These are phyloP conservation scores for Malurus cyaneus DNA, from an alignment of 2,113 vertebrate species.

Conservation along the genomic window DNA sequence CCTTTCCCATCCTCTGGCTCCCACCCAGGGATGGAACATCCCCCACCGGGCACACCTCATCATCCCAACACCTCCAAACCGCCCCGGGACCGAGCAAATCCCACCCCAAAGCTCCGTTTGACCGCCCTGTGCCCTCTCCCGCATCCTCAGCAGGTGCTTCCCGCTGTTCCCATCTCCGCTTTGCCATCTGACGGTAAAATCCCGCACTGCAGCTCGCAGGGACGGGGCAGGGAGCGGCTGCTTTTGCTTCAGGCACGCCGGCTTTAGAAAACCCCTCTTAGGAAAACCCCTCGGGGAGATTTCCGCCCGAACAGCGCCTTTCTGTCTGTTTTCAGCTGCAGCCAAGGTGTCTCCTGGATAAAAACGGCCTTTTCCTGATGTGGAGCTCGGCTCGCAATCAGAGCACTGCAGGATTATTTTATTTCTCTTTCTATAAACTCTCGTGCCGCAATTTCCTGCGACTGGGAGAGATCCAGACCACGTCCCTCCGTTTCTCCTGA, in stretches of 20 bases:
- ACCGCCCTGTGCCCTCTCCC: not conserved
- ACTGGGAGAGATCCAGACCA: not conserved
- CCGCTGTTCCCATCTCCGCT: not conserved
- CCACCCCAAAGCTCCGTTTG: not conserved
- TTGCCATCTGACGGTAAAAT: slow-evolving; percentile 42
- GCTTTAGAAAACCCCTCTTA: not conserved
- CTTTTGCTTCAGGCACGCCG: accelerated
- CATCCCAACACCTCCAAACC: not conserved
- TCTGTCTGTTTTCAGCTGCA: not conserved
- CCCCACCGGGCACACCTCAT: not conserved
- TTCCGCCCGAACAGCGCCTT: not conserved
- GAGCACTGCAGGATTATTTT: not conserved
- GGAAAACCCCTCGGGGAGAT: not conserved
- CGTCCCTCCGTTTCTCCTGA: not conserved
- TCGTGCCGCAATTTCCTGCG: not conserved
- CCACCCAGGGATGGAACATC: not conserved
- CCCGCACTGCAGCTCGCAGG: not conserved
- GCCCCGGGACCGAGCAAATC: not conserved
- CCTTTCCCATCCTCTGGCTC: not conserved
- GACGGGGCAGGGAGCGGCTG: accelerated
- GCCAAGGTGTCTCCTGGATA: not conserved
- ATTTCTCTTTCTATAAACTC: not conserved
- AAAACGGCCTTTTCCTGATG: not conserved
- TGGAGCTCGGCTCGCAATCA: accelerated
- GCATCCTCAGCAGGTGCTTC: not conserved